Evolutionary conservation across 2,113 vertebrate species (phyloP).

Genomic region (Serinus canaria): DNA sequence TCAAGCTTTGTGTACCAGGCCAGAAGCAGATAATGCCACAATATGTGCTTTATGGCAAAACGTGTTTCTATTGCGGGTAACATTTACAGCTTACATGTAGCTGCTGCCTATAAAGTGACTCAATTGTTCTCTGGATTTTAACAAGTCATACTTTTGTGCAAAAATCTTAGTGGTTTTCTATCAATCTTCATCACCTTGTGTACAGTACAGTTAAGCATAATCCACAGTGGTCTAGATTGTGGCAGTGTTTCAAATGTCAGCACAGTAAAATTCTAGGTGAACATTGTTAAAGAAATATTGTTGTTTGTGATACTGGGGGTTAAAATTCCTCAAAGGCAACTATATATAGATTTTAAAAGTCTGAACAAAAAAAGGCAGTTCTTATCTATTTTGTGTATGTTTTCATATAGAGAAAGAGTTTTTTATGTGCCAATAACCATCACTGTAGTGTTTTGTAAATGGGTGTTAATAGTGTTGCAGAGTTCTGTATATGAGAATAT

Average conservation of each 20-base stretch:
- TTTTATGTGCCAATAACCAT: slow-evolving; percentile 71
- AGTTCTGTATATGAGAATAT: slow-evolving; percentile 64
- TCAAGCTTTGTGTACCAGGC: slow-evolving; percentile 49
- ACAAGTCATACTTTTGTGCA: slow-evolving; percentile 55
- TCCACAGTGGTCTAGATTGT: slow-evolving; percentile 65
- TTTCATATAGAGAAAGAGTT: slow-evolving; percentile 66
- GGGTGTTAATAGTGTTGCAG: slow-evolving; percentile 66
- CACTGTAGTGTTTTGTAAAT: slow-evolving; percentile 70
- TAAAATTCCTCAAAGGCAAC: slow-evolving; percentile 70
- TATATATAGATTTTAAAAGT: slow-evolving; percentile 71
- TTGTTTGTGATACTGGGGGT: slow-evolving; percentile 67
- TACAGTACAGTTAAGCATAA: slow-evolving; percentile 76
- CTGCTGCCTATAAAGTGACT: slow-evolving; percentile 66
- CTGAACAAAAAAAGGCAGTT: slow-evolving; percentile 41
- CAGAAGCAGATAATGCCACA: slow-evolving; percentile 69
- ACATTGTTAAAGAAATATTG: slow-evolving; percentile 56
- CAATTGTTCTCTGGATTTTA: slow-evolving; percentile 58
- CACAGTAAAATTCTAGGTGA: slow-evolving; percentile 61
- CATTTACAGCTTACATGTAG: slow-evolving; percentile 75
- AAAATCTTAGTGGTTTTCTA: slow-evolving; percentile 73
- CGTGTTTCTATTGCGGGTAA: slow-evolving; percentile 67
- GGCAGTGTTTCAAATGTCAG: slow-evolving; percentile 67
- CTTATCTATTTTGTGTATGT: slow-evolving; percentile 64
- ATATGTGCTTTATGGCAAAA: slow-evolving; percentile 63
- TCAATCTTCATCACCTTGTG: slow-evolving; percentile 78